These are phyloP conservation scores for Karalla daura DNA, from an alignment of 2,797 vertebrate genomes.

Conservation along the genomic window DNA sequence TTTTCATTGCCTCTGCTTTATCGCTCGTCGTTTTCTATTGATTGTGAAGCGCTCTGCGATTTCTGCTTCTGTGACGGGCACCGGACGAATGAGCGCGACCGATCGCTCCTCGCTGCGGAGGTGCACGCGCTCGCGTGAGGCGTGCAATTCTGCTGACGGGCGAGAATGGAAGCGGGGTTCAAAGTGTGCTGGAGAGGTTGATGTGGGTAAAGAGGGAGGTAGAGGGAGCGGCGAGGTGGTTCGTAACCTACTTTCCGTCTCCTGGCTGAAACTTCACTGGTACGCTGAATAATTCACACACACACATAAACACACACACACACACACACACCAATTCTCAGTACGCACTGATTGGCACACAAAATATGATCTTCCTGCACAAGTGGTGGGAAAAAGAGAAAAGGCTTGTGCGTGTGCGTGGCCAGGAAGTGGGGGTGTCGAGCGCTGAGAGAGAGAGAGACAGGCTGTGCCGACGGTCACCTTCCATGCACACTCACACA, in stretches of 20 bases:
- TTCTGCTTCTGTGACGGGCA: too few relatives aligned
- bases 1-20: too few relatives aligned
- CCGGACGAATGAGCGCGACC: too few relatives aligned
- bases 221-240: conserved; percentile 25
- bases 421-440: conserved; percentile 56
- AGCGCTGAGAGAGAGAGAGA: conserved; percentile 32
- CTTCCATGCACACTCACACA: conserved; percentile 52
- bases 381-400: conserved; percentile 16
- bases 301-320: conserved; percentile 42
- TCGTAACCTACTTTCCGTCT: conserved; percentile 79
- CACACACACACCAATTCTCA: conserved; percentile 24
- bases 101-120: too few relatives aligned
- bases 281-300: conserved; percentile 79
- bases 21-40: too few relatives aligned
- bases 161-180: too few relatives aligned
- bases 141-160: too few relatives aligned
- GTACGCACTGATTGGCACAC: conserved; percentile 55
- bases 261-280: conserved; percentile 71
- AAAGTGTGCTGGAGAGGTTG: conserved; percentile 6
- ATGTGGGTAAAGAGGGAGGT: conserved; percentile 16
- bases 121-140: too few relatives aligned
- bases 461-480: conserved; percentile 61
- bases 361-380: conserved; percentile 62
- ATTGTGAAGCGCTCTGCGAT: too few relatives aligned
- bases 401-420: conserved; percentile 20